Conservation (phyloP, 2,888 invertebrate species). For the Drosophila trichaetosa region DNA sequence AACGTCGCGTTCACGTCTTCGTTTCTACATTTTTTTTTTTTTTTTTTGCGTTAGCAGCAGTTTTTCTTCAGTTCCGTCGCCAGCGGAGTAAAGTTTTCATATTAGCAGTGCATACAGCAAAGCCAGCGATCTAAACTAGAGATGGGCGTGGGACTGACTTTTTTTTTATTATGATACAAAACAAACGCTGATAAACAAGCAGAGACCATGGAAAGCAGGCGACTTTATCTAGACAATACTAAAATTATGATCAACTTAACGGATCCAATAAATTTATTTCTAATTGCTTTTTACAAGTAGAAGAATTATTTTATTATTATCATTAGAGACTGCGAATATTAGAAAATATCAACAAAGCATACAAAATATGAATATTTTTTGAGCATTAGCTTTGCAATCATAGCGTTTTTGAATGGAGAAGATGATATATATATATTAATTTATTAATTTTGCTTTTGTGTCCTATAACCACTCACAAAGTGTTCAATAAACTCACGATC, state of each 20-base stretch:
- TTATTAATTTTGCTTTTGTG: background rate
- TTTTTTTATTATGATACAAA: background rate
- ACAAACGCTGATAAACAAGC: background rate
- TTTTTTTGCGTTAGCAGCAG: conserved; percentile 31
- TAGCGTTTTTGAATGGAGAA: background rate
- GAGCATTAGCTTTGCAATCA: background rate
- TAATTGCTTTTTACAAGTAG: background rate
- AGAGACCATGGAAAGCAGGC: background rate
- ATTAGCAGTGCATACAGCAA: conserved; percentile 71
- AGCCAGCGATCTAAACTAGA: conserved; percentile 23
- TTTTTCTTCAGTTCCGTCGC: conserved; percentile 49
- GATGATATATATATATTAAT: background rate
- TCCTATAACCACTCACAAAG: background rate
- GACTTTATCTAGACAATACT: background rate
- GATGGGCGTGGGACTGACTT: conserved; percentile 25
- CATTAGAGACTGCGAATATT: background rate
- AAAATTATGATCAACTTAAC: background rate
- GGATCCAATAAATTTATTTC: background rate
- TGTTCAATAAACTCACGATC: conserved; percentile 1
- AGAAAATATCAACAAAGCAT: background rate
- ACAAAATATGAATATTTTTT: background rate
- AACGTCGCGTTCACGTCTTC: conserved; percentile 57
- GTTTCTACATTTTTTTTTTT: conserved; percentile 15
- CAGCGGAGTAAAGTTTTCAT: conserved; percentile 66
- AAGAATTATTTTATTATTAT: background rate